phyloP scores from a whole-genome alignment of 2,113 vertebrate genomes.

The Syrmaticus mikado region DNA sequence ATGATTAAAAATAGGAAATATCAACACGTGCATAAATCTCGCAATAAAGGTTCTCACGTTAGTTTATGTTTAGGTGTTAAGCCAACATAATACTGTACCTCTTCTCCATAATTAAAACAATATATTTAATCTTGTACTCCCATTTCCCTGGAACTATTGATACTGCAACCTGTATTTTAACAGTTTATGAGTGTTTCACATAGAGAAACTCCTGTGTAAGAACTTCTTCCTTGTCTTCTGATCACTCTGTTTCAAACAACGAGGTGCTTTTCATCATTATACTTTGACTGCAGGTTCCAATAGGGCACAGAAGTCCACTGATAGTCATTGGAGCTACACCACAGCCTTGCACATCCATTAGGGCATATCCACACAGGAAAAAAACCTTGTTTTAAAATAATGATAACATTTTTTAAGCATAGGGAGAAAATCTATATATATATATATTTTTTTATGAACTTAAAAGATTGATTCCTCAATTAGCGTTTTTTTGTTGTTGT shows the following conservation, averaged over 20 bases:
- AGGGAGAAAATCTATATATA: neutral
- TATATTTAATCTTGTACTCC: neutral
- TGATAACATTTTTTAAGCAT: neutral
- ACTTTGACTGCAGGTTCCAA: neutral
- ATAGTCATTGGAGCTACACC: neutral
- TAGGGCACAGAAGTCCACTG: neutral
- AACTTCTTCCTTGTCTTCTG: neutral
- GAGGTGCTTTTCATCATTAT: neutral
- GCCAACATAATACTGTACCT: neutral
- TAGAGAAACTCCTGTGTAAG: neutral
- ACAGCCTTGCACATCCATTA: rapidly evolving
- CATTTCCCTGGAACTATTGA: neutral
- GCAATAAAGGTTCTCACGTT: neutral
- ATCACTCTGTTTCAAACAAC: neutral
- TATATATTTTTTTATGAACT: too few species aligned
- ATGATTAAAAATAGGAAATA: neutral
- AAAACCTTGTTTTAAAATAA: neutral
- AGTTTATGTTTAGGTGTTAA: neutral
- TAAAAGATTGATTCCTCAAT: neutral
- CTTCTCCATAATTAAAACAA: constrained; percentile 10
- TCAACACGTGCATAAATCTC: neutral
- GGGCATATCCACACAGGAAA: neutral
- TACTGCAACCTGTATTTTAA: neutral
- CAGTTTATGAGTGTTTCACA: neutral
- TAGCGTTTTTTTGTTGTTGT: too few species aligned